These are phyloP conservation scores for Drosophila chauvacae DNA, from an alignment of 1,140 invertebrate genomes.

Conservation along the genomic window DNA sequence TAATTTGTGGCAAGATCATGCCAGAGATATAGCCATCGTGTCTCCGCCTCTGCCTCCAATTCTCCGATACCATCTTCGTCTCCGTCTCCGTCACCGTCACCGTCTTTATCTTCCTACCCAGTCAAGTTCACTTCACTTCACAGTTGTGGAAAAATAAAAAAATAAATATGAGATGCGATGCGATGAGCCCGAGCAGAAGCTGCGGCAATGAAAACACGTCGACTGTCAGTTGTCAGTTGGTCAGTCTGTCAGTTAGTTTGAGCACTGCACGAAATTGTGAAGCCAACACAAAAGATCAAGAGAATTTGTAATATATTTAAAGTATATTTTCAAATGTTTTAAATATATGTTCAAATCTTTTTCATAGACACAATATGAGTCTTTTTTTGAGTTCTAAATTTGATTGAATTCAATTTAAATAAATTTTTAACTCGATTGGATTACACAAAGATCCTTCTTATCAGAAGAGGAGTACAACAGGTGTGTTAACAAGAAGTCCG, in stretches of 20 bases:
- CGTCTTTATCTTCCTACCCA: constrained; percentile 11
- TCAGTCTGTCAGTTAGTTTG: constrained; percentile 33
- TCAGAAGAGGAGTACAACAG: no score
- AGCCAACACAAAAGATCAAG: background rate
- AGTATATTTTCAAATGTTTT: no score
- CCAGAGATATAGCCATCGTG: constrained; percentile 76
- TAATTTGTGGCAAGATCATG: constrained; percentile 82
- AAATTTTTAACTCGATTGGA: no score
- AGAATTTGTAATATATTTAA: no score
- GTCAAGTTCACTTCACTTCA: constrained; percentile 42
- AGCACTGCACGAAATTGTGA: constrained; percentile 11
- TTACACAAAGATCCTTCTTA: no score
- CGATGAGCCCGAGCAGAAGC: constrained; percentile 77
- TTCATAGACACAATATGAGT: background rate
- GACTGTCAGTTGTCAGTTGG: constrained; percentile 46
- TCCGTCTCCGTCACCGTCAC: background rate
- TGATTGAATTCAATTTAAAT: no score
- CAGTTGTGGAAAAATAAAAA: constrained; percentile 2
- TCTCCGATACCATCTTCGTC: constrained; percentile 3
- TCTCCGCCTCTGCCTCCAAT: constrained; percentile 7
- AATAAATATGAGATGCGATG: constrained; percentile 29
- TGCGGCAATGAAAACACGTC: constrained; percentile 55
- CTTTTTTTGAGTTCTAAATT: no score
- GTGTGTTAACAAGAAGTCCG: no score
- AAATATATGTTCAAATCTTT: background rate